A percentile compares a stretch with the other conserved stretches of the same genome.
These are phyloP conservation scores for Halocynthia roretzi DNA, from an alignment of 23 tunicate genomes.

Conservation along the genomic window DNA sequence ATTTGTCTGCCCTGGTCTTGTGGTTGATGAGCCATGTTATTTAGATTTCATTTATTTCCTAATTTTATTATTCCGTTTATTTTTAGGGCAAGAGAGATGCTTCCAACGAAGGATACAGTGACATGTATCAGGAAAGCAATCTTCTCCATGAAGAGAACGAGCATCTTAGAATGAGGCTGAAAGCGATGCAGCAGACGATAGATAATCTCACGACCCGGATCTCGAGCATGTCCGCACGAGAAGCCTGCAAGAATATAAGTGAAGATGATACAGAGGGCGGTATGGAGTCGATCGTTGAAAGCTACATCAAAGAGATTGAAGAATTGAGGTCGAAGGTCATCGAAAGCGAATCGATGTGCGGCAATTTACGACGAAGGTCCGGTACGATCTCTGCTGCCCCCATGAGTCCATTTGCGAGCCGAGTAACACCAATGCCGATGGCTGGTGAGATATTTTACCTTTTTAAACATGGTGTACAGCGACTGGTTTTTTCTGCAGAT, in stretches of 20 bases:
- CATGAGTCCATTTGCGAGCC: slow-evolving; percentile 29
- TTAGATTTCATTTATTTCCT: neutral
- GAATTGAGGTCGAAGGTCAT: slow-evolving; percentile 58
- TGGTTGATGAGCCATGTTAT: neutral
- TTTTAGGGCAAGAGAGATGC: slow-evolving; percentile 71
- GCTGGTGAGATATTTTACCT: slow-evolving; percentile 7
- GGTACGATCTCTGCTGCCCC: slow-evolving; percentile 7
- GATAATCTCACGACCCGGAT: slow-evolving; percentile 36
- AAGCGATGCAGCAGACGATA: slow-evolving; percentile 77
- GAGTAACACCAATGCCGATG: slow-evolving; percentile 25
- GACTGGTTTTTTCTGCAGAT: no score
- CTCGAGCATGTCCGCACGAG: slow-evolving; percentile 13
- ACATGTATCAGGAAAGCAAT: slow-evolving; percentile 90
- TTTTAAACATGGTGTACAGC: no score
- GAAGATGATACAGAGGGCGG: slow-evolving; percentile 20
- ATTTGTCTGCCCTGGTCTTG: neutral
- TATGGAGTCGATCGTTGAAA: slow-evolving; percentile 38
- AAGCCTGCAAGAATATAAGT: slow-evolving; percentile 23
- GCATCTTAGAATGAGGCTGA: slow-evolving; percentile 53
- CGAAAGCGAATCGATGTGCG: slow-evolving; percentile 83
- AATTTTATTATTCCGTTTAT: no score
- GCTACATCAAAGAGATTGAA: slow-evolving; percentile 78
- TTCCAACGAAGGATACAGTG: slow-evolving; percentile 83
- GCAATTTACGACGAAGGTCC: slow-evolving; percentile 43
- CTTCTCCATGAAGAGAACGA: slow-evolving; percentile 84